These are phyloP conservation scores for Gryllus longicercus DNA, from an alignment of 2,888 invertebrate species.

Conservation along the genomic window DNA sequence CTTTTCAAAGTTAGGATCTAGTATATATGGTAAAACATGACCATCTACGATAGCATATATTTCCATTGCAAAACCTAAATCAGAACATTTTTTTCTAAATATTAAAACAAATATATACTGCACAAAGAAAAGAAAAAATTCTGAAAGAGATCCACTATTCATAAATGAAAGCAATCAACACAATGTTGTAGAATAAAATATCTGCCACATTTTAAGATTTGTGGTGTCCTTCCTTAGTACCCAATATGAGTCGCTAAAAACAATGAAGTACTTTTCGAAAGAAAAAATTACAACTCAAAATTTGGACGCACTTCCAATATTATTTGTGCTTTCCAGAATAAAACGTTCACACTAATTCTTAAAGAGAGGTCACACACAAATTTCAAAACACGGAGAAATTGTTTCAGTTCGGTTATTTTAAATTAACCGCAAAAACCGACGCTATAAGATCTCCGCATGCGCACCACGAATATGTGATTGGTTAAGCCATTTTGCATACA, in stretches of 20 bases:
- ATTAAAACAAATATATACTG: background rate
- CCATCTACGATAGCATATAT: constrained; percentile 88
- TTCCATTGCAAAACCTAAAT: constrained; percentile 75
- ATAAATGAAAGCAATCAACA: too few species aligned
- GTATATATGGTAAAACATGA: constrained; percentile 76
- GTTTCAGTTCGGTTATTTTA: constrained; percentile 18
- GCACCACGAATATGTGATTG: background rate
- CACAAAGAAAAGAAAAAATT: constrained; percentile 25
- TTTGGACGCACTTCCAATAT: too few species aligned
- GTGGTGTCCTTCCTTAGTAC: too few species aligned
- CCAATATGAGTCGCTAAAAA: too few species aligned
- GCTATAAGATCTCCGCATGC: background rate
- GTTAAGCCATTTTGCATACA: constrained; percentile 42
- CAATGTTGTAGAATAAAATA: too few species aligned
- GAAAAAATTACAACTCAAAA: too few species aligned
- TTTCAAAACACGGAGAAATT: background rate
- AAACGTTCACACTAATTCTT: too few species aligned
- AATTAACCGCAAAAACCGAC: constrained; percentile 19
- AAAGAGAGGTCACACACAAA: too few species aligned
- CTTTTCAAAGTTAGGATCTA: constrained; percentile 86
- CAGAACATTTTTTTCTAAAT: constrained; percentile 29
- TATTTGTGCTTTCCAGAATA: too few species aligned
- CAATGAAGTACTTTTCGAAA: too few species aligned
- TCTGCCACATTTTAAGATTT: too few species aligned
- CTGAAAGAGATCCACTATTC: background rate